Conservation (phyloP, 2,797 vertebrate species). For the Loriculus beryllinus region DNA sequence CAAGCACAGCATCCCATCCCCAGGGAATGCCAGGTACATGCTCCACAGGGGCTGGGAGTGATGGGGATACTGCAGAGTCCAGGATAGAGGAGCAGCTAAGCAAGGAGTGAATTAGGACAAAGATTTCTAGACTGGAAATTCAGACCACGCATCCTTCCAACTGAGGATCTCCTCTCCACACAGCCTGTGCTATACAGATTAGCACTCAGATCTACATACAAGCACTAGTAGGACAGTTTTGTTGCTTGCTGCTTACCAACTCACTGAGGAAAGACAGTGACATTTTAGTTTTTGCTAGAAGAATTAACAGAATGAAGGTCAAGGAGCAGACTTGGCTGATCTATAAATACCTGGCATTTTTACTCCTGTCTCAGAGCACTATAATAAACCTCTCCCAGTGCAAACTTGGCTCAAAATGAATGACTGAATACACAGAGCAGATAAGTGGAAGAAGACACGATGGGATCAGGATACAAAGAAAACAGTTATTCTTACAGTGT, state of each 20-base stretch:
- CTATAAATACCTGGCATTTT: not conserved
- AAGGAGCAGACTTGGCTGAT: not conserved
- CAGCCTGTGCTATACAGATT: not conserved
- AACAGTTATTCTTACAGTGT: not conserved
- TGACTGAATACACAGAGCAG: not conserved
- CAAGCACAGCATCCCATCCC: accelerated
- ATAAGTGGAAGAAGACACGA: not conserved
- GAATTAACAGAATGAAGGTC: not conserved
- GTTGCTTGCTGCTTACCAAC: not conserved
- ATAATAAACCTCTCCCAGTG: not conserved
- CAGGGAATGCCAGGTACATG: not conserved
- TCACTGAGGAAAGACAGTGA: not conserved
- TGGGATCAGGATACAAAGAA: not conserved
- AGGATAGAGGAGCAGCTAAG: not conserved
- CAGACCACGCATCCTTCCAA: accelerated
- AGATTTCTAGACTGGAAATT: not conserved
- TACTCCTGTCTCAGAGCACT: not conserved
- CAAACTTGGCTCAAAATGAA: not conserved
- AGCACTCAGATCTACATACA: not conserved
- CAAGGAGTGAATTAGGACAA: not conserved
- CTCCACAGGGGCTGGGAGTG: not conserved
- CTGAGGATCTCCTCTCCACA: not conserved
- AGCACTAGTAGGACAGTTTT: not conserved
- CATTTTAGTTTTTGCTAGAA: not conserved
- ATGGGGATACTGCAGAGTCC: not conserved